These are phyloP conservation scores for Ptiloglossa arizonensis DNA, from an alignment of 1,140 invertebrate genomes.

Conservation along the genomic window DNA sequence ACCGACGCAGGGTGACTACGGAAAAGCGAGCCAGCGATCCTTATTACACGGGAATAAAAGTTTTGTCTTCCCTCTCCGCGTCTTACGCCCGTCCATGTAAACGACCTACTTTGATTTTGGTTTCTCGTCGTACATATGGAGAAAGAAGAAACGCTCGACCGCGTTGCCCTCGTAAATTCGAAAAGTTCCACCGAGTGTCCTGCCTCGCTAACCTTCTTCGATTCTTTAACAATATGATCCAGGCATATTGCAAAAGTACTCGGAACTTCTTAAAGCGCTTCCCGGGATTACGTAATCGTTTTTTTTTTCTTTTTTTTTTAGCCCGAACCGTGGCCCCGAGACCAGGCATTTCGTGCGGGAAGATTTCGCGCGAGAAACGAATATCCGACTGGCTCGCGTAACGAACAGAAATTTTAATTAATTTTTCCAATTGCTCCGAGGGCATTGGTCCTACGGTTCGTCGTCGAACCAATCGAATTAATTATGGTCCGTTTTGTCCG, in stretches of 20 bases:
- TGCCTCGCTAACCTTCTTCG: slow-evolving; percentile 38
- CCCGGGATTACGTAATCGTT: slow-evolving; percentile 42
- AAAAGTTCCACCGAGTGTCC: slow-evolving; percentile 41
- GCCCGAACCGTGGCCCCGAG: slow-evolving; percentile 8
- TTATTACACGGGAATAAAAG: slow-evolving; percentile 64
- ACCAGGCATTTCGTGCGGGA: no score
- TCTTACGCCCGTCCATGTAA: slow-evolving; percentile 37
- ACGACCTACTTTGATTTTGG: slow-evolving; percentile 53
- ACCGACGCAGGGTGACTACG: not conserved
- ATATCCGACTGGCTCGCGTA: no score
- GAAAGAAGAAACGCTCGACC: not conserved
- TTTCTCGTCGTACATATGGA: slow-evolving; percentile 8
- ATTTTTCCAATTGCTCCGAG: no score
- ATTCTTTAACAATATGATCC: slow-evolving; percentile 45
- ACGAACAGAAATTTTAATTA: no score
- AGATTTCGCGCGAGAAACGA: no score
- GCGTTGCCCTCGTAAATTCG: slow-evolving; percentile 40
- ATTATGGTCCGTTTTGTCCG: no score
- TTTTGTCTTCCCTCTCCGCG: slow-evolving; percentile 56
- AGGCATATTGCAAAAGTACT: slow-evolving; percentile 43
- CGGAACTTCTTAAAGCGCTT: slow-evolving; percentile 31
- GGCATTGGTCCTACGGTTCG: no score
- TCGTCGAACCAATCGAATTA: no score
- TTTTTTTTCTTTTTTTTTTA: no score
- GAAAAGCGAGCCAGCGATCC: slow-evolving; percentile 3